phyloP scores from a whole-genome alignment of 2,888 invertebrate species.

The Drosophila maculinotata region DNA sequence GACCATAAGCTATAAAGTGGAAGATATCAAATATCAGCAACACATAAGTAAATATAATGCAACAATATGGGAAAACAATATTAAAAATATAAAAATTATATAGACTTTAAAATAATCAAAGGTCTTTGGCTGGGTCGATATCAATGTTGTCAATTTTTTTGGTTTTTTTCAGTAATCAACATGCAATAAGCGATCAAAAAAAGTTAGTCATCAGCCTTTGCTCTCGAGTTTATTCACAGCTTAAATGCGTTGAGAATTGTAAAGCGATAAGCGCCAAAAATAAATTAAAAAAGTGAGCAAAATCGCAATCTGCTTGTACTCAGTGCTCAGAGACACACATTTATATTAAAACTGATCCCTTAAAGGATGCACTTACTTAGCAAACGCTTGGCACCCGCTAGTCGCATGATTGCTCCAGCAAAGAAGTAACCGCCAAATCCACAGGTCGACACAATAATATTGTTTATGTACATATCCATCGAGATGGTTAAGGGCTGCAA shows the following conservation, averaged over 20 bases:
- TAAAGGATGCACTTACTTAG: slow-evolving; percentile 85
- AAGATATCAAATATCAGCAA: neutral
- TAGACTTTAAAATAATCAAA: too few species aligned
- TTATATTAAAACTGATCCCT: neutral
- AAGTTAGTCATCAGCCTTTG: too few species aligned
- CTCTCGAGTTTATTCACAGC: too few species aligned
- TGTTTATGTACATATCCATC: slow-evolving; percentile 89
- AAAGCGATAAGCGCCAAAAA: neutral
- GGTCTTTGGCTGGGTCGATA: too few species aligned
- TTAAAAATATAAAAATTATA: neutral
- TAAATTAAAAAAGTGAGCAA: too few species aligned
- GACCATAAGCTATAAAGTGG: slow-evolving; percentile 81
- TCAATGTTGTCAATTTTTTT: too few species aligned
- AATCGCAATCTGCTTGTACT: too few species aligned
- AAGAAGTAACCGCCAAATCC: slow-evolving; percentile 88
- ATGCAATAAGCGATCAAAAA: too few species aligned
- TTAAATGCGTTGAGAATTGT: too few species aligned
- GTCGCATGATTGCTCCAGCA: slow-evolving; percentile 86
- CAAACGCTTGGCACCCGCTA: slow-evolving; percentile 86
- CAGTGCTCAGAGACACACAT: too few species aligned
- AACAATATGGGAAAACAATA: neutral
- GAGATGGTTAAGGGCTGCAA: slow-evolving; percentile 85
- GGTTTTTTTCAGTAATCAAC: too few species aligned
- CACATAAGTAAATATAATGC: neutral
- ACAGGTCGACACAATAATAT: slow-evolving; percentile 88